phyloP scores from a whole-genome alignment of 2,888 invertebrate genomes.

The Oscheius onirici region DNA sequence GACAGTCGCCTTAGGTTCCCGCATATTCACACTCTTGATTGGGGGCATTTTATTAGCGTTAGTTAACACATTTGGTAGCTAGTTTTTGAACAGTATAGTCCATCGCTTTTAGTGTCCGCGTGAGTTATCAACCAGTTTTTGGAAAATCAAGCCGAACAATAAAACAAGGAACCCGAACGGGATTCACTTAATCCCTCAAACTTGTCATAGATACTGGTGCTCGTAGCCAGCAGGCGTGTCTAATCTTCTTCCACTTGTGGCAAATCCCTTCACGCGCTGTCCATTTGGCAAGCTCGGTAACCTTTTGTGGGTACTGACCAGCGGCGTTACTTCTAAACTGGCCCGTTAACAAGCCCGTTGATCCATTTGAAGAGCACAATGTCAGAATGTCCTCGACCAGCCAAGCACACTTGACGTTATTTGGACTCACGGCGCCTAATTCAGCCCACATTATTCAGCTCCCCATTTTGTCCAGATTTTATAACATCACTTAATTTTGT shows the following conservation, averaged over 20 bases:
- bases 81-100: no score
- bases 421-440: constrained; percentile 19
- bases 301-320: not conserved
- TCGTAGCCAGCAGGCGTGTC: constrained; percentile 31
- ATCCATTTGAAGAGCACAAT: constrained; percentile 31
- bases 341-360: constrained; percentile 30
- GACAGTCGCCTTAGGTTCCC: constrained; percentile 22
- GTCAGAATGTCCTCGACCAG: constrained; percentile 29
- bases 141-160: no score
- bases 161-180: no score
- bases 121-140: no score
- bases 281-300: constrained; percentile 24
- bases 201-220: constrained; percentile 16
- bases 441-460: constrained; percentile 7
- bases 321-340: not conserved
- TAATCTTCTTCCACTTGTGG: constrained; percentile 33
- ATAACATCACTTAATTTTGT: not conserved
- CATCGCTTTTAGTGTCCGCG: no score
- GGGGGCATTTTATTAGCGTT: no score
- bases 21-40: not conserved
- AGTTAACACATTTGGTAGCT: no score
- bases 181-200: not conserved
- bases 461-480: constrained; percentile 10
- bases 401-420: constrained; percentile 33
- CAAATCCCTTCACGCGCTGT: constrained; percentile 25